These are phyloP conservation scores for Rotaria macrura DNA, from an alignment of 2,888 invertebrate genomes.

Conservation along the genomic window DNA sequence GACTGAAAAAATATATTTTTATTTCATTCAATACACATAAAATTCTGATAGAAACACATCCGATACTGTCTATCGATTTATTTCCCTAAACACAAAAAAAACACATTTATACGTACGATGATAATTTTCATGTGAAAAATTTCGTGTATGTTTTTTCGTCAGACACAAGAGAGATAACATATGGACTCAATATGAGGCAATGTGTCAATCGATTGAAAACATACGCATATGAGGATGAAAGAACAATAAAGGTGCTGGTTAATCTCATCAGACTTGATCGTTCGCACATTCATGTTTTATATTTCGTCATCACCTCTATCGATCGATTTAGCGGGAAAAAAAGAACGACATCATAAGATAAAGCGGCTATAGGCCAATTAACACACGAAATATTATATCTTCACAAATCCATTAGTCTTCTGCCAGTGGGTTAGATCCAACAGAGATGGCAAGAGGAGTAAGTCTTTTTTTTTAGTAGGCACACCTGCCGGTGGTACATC, in stretches of 20 bases:
- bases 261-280: slow-evolving; percentile 8
- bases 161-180: background rate
- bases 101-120: background rate
- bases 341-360: background rate
- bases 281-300: background rate
- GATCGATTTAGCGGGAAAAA: background rate
- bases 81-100: background rate
- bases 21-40: background rate
- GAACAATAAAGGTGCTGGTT: slow-evolving; percentile 12
- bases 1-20: background rate
- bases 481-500: background rate
- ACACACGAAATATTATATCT: background rate
- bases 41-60: background rate
- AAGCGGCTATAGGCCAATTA: background rate
- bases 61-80: background rate
- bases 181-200: background rate
- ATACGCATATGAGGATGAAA: background rate
- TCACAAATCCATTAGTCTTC: background rate
- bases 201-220: slow-evolving; percentile 6
- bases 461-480: background rate
- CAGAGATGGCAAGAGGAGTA: background rate
- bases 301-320: background rate
- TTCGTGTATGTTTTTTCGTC: background rate
- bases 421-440: background rate
- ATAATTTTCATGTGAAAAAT: background rate